phyloP scores from a whole-genome alignment of 2,888 invertebrate species.

The Antheraea yamamai region DNA sequence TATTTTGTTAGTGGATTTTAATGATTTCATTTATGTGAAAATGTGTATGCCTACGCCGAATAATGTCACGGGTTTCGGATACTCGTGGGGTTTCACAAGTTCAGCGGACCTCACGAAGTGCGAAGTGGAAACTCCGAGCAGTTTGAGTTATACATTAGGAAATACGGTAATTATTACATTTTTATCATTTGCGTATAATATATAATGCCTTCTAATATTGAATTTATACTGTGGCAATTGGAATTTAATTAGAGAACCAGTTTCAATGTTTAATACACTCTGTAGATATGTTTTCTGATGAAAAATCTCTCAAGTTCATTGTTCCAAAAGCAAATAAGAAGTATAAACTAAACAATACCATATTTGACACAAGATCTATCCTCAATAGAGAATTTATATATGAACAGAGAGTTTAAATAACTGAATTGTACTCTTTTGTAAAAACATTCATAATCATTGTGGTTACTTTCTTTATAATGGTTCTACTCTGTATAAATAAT shows the following conservation, averaged over 20 bases:
- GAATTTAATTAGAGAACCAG: background rate
- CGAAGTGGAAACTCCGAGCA: conserved; percentile 78
- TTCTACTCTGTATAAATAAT: too few species aligned
- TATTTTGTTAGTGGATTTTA: conserved; percentile 53
- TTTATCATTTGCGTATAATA: background rate
- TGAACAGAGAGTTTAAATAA: too few species aligned
- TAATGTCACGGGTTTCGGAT: conserved; percentile 79
- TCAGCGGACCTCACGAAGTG: conserved; percentile 76
- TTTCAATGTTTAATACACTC: background rate
- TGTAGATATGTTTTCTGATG: background rate
- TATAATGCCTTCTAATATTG: background rate
- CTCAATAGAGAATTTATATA: too few species aligned
- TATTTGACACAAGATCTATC: too few species aligned
- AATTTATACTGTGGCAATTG: background rate
- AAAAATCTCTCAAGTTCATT: background rate
- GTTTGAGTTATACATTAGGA: conserved; percentile 77
- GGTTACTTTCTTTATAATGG: too few species aligned
- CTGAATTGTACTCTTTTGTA: too few species aligned
- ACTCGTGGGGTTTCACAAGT: conserved; percentile 79
- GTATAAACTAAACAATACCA: background rate
- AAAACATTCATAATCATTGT: too few species aligned
- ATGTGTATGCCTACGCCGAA: conserved; percentile 82
- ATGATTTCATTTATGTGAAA: conserved; percentile 50
- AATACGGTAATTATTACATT: conserved; percentile 58
- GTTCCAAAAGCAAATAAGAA: background rate